Evolutionary conservation across 1,140 invertebrate species (phyloP).

Genomic region (Scaptomyza montana): DNA sequence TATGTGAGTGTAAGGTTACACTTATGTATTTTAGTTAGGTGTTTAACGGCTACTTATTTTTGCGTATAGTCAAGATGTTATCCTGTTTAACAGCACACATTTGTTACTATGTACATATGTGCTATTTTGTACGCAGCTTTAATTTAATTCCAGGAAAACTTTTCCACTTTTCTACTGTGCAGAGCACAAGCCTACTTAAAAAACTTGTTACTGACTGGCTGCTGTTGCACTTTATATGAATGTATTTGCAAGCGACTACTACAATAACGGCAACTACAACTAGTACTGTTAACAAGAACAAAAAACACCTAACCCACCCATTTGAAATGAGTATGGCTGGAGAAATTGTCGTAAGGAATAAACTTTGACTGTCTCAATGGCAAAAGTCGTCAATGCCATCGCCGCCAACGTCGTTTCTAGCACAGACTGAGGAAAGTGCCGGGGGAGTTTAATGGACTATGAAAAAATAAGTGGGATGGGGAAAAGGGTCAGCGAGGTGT

Average conservation of each 20-base stretch:
- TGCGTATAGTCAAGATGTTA: background rate
- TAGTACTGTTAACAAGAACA: conserved; percentile 1
- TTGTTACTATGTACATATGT: conserved; percentile 37
- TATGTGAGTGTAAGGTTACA: background rate
- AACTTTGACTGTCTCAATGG: conserved; percentile 79
- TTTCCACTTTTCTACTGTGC: conserved; percentile 57
- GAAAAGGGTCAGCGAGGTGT: conserved; percentile 39
- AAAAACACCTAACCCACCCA: conserved; percentile 15
- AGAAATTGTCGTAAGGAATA: conserved; percentile 69
- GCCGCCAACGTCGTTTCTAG: conserved; percentile 22
- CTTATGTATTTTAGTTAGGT: background rate
- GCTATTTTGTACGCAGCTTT: conserved; percentile 22
- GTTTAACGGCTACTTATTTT: background rate
- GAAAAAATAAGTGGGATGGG: background rate
- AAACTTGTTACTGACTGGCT: conserved; percentile 49
- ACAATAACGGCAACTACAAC: conserved; percentile 14
- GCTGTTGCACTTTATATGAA: conserved; percentile 59
- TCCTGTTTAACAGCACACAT: conserved; percentile 28
- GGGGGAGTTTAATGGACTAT: background rate
- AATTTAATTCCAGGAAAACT: conserved; percentile 53
- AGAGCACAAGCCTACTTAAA: conserved; percentile 44
- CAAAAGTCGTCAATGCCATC: conserved; percentile 67
- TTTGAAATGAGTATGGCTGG: conserved; percentile 58
- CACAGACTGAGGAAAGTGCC: conserved; percentile 51
- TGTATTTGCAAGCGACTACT: conserved; percentile 52